Base-by-base conservation (phyloP, 2,113 vertebrate genomes). In the Dipodomys ordii region DNA sequence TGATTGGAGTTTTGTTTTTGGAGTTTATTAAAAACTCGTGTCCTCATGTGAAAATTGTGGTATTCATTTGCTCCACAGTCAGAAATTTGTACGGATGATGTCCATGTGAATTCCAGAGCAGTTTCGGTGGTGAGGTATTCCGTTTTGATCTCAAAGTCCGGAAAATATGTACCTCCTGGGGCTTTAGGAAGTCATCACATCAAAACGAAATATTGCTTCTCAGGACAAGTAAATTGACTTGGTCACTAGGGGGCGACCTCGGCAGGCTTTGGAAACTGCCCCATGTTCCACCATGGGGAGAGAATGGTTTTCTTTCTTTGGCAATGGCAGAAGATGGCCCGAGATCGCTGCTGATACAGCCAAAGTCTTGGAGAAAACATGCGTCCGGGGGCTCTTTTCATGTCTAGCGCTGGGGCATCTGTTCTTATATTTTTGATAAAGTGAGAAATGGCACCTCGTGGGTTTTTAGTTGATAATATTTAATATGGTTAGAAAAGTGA, bases 191-290 rank as follows among this genome's bases (percentile, higher is more conserved):
- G 71, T 22, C 74, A 82, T 32, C 11, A 60, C 19, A 68, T 1
- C 10, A 67, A 91, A 57, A n/a, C n/a, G 32, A 84, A 32, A 16
- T 32, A 35, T 23, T 3, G 4, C 13, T n/a, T 74, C 39, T 92
- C 22, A 13, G 88, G 73, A 69, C 65, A 91, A 71, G 89, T 91
- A 27, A 72, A 64, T 81, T 11, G 32, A 90, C 62, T 80, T 92
- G 44, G 96, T 95, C 93, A 90, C 89, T 92, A 96, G 93, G n/a
- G 92, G 93, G 91, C 80, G 92, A 81, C 46, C 53, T 85, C 23
- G 27, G 30, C 74, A 94, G 93, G 78, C 46, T 95, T 92, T 93
- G 91, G 84, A 72, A 95, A 89, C 84, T 96, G 83, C 93, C 95
- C 89, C 86, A n/a, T 11, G 39, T 39, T 39, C n/a, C 72, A 65